phyloP scores from a whole-genome alignment of 2,888 invertebrate genomes.

The Sylvicola fuscatus region DNA sequence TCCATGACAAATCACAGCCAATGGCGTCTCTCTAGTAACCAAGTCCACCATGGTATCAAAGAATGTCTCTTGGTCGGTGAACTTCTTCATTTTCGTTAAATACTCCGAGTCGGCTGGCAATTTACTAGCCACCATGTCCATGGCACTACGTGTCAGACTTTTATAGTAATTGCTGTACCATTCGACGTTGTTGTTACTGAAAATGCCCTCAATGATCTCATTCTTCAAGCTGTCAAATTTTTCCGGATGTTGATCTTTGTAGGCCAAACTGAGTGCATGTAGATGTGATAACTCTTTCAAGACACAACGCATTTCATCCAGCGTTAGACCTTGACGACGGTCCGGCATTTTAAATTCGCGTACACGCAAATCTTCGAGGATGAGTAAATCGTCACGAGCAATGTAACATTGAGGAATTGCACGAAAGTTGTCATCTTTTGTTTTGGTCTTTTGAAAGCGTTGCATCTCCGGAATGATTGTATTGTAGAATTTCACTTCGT shows the following conservation, averaged over 20 bases:
- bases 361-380: constrained; percentile 36
- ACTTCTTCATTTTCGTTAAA: constrained; percentile 34
- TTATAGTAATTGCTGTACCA: constrained; percentile 49
- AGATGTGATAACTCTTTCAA: constrained; percentile 39
- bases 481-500: constrained; percentile 52
- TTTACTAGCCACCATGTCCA: constrained; percentile 29
- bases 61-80: constrained; percentile 40
- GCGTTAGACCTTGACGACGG: constrained; percentile 35
- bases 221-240: constrained; percentile 28
- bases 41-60: constrained; percentile 45
- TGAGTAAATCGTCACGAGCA: constrained; percentile 31
- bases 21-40: constrained; percentile 36
- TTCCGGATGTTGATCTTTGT: constrained; percentile 35
- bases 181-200: constrained; percentile 39
- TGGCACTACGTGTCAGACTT: constrained; percentile 39
- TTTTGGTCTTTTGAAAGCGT: constrained; percentile 30
- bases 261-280: constrained; percentile 41
- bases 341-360: constrained; percentile 42
- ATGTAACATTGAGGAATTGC: constrained; percentile 38
- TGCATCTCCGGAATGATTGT: constrained; percentile 44
- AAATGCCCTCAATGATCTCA: constrained; percentile 32
- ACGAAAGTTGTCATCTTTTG: constrained; percentile 27
- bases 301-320: constrained; percentile 36
- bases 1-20: constrained; percentile 51
- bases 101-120: constrained; percentile 26